Conservation (phyloP, 2,888 invertebrate species). For the Zygaena filipendulae region DNA sequence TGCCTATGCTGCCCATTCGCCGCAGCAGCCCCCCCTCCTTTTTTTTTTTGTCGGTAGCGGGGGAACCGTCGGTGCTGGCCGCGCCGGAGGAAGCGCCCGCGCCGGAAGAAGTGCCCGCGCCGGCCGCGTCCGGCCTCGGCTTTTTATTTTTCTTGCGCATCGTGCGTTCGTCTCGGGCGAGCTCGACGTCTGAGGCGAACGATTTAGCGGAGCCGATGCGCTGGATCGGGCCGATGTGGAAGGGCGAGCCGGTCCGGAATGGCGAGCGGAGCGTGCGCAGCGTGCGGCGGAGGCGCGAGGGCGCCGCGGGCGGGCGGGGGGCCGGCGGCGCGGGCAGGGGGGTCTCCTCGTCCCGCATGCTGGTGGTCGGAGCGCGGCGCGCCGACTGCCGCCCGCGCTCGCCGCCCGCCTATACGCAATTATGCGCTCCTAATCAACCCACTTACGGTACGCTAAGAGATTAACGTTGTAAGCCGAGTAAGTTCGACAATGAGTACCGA, state of each 20-base stretch:
- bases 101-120: slow-evolving; percentile 23
- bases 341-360: slow-evolving; percentile 46
- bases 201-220: slow-evolving; percentile 52
- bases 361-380: slow-evolving; percentile 35
- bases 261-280: slow-evolving; percentile 58
- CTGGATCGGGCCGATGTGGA: slow-evolving; percentile 59
- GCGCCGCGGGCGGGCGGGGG: slow-evolving; percentile 27
- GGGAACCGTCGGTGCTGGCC: slow-evolving; percentile 51
- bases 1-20: slow-evolving; percentile 52
- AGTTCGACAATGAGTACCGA: slow-evolving; percentile 2
- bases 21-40: slow-evolving; percentile 39
- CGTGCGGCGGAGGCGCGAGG: slow-evolving; percentile 58
- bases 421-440: slow-evolving; percentile 39
- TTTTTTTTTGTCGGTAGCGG: slow-evolving; percentile 45
- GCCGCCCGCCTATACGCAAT: slow-evolving; percentile 16
- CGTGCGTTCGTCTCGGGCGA: slow-evolving; percentile 57
- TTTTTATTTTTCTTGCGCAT: slow-evolving; percentile 64
- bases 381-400: slow-evolving; percentile 25
- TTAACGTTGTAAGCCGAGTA: no score
- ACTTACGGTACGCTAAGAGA: no score
- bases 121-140: slow-evolving; percentile 41
- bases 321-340: slow-evolving; percentile 26
- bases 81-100: slow-evolving; percentile 21
- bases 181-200: slow-evolving; percentile 59
- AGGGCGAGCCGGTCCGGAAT: slow-evolving; percentile 63